Base-by-base conservation (phyloP, 2,113 vertebrate genomes). In the Bombycilla garrulus region DNA sequence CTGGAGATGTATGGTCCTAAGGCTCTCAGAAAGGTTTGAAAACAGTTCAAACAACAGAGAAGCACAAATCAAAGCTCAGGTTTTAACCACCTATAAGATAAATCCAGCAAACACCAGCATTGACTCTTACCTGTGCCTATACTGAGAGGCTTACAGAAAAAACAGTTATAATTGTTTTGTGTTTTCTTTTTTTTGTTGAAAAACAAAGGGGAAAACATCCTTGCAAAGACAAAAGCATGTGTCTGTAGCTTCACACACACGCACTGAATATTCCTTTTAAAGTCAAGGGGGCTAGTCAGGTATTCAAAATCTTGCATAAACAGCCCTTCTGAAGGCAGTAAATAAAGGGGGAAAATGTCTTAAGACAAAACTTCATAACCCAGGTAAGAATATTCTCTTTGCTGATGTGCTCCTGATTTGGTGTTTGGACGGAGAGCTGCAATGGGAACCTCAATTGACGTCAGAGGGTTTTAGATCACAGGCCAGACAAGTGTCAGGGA, bases 391-490 rank as follows among this genome's bases (percentile, higher is more conserved):
- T 79, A 81, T 26, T 86, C 64, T 44, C 54, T 79, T 81, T 29
- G 7, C 65, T 86, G 80, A 58, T 45, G 50, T 23, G 22, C 77
- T 77, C 69, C 50, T 82, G 56, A 88, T 92, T 78, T 64, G 54
- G 36, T 10, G 58, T 81, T 92, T 83, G 86, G 72, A 60, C 0
- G 5, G 86, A 73, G 76, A 82, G 42, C 62, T 77, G 76, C 1
- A 6, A 50, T 65, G 86, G 93, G 76, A 93, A 88, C 92, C 93
- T 96, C 74, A 64, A 50, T 72, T 97, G 91, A 95, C 79, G 70
- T 93, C 90, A 92, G 90, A 58, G 65, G 64, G 58, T 53, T 96
- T 96, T 90, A 93, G 93, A 94, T 95, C 95, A 86, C 64, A 83
- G 85, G 38, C 45, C 76, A 93, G 92, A 79, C 44, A 81, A 96